A percentile compares a stretch with the other conserved stretches of the same genome.
These are phyloP conservation scores for Philaethria dido DNA, from an alignment of 2,888 invertebrate species.

Conservation along the genomic window DNA sequence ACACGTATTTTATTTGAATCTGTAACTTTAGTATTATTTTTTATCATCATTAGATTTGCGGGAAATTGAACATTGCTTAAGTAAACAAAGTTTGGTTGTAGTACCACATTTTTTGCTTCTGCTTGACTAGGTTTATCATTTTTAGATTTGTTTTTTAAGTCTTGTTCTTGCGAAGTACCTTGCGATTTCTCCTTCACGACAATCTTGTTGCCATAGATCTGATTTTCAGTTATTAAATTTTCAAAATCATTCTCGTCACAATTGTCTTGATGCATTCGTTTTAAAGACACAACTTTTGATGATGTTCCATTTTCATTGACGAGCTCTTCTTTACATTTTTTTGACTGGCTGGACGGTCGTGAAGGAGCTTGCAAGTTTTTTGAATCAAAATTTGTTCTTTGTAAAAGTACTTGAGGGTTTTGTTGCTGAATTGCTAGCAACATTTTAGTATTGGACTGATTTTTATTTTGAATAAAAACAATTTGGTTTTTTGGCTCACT, in stretches of 20 bases:
- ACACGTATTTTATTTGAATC: constrained; percentile 54
- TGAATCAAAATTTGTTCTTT: constrained; percentile 70
- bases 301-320: constrained; percentile 59
- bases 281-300: constrained; percentile 77
- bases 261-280: constrained; percentile 76
- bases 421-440: constrained; percentile 69
- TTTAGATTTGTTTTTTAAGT: constrained; percentile 61
- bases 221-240: constrained; percentile 81
- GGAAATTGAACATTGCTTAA: constrained; percentile 76
- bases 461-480: constrained; percentile 71
- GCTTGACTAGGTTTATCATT: constrained; percentile 56
- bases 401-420: constrained; percentile 69
- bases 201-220: constrained; percentile 82
- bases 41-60: constrained; percentile 77
- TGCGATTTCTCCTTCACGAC: constrained; percentile 82
- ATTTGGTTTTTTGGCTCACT: constrained; percentile 73
- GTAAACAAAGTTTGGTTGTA: constrained; percentile 76
- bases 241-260: constrained; percentile 82
- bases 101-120: constrained; percentile 67
- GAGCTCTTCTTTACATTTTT: constrained; percentile 73
- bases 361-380: constrained; percentile 80
- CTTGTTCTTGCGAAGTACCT: constrained; percentile 71
- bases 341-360: constrained; percentile 71
- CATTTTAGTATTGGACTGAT: constrained; percentile 66
- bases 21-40: constrained; percentile 64